These are phyloP conservation scores for Andricus grossulariae DNA, from an alignment of 1,140 invertebrate species.

Conservation along the genomic window DNA sequence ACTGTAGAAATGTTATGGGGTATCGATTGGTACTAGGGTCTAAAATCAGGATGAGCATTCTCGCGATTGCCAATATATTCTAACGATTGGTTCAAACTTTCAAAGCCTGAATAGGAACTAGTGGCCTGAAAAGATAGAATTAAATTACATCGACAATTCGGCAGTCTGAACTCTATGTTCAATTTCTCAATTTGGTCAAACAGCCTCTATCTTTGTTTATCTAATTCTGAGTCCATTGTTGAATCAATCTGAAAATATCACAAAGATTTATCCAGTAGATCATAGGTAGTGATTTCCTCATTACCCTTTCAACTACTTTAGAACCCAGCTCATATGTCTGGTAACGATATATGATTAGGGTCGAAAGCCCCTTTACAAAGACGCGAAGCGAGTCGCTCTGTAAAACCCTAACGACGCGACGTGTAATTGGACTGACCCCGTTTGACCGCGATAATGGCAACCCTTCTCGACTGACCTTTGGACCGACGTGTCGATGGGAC, in stretches of 20 bases:
- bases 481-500: slow-evolving; percentile 12
- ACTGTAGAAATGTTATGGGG: slow-evolving; percentile 54
- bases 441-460: slow-evolving; percentile 68
- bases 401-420: slow-evolving; percentile 56
- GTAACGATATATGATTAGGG: slow-evolving; percentile 25
- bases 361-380: slow-evolving; percentile 10
- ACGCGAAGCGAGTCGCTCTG: slow-evolving; percentile 24
- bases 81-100: slow-evolving; percentile 43
- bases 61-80: slow-evolving; percentile 70
- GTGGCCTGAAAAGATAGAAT: too few species aligned
- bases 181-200: too few species aligned
- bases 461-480: slow-evolving; percentile 43
- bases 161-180: too few species aligned
- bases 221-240: too few species aligned
- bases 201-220: too few species aligned
- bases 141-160: too few species aligned
- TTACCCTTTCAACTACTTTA: neutral
- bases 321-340: neutral
- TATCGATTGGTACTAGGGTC: slow-evolving; percentile 56
- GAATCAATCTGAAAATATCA: too few species aligned
- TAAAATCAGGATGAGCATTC: slow-evolving; percentile 71
- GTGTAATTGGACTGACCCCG: slow-evolving; percentile 68
- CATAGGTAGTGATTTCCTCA: neutral
- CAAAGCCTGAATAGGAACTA: too few species aligned
- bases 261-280: neutral